Percentiles rank a stretch among this genome's conserved stretches.
Evolutionary conservation across 2,113 vertebrate genomes (phyloP).

Genomic region (Alethe diademata): DNA sequence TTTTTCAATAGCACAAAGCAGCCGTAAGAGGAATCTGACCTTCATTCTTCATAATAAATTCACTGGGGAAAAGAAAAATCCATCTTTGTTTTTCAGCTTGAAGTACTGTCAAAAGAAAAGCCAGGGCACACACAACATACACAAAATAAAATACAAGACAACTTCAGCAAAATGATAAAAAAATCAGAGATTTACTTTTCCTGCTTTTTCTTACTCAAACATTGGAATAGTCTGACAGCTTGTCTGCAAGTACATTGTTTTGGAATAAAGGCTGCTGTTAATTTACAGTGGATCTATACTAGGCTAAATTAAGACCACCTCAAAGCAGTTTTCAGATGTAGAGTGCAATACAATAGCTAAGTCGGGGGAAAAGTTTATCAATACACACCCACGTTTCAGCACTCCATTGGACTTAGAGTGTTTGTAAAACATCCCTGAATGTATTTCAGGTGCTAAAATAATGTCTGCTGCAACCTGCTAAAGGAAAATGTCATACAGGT

Average conservation of each 20-base stretch:
- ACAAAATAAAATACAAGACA: neutral
- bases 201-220: neutral
- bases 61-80: neutral
- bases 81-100: slow-evolving; percentile 29
- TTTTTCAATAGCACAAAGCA: slow-evolving; percentile 24
- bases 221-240: neutral
- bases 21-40: slow-evolving; percentile 11
- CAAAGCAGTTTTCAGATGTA: neutral
- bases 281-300: neutral
- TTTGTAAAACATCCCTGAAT: neutral
- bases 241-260: neutral
- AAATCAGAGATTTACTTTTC: neutral
- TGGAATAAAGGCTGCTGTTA: neutral
- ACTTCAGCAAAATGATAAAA: neutral
- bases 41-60: slow-evolving; percentile 30
- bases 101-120: slow-evolving; percentile 34
- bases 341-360: neutral
- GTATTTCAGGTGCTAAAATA: neutral
- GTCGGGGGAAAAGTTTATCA: neutral
- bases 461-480: neutral
- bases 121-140: neutral
- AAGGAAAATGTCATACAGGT: neutral
- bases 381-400: neutral
- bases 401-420: neutral
- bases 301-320: neutral